Evolutionary conservation across 2,888 invertebrate species (phyloP), one percentile per base, ranked within the genome.

Genomic region (Eilema caniola): DNA sequence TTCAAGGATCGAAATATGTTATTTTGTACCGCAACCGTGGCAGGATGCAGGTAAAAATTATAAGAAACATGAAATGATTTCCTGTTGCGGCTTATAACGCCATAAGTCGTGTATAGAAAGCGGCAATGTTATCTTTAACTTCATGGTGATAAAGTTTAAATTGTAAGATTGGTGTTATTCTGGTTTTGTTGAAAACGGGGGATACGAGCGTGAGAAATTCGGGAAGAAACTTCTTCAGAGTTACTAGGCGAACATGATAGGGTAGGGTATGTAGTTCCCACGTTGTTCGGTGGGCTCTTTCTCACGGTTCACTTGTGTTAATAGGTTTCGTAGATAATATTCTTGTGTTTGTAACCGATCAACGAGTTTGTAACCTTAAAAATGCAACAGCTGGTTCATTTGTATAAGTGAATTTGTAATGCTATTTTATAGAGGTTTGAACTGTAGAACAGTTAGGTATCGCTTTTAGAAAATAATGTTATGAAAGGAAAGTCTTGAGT

Each of bases 191-290:
- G 90, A 90, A 91, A 92, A 91, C 88, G 86, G 83, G 89, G 89
- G 88, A 89, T 89, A 87, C 82, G 89, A 95, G 89, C 95, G 95
- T 95, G 95, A 95, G 95, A 95, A 95, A 93, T 94, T 94, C 93
- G 92, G 94, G 94, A 94, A 93, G 90, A 90, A 93, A 94, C 92
- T 92, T 93, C 94, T 95, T 94, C 92, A 87, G 85, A 85, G 79
- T 70, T 92, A 95, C 94, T 85, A 94, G 95, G 95, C 85, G 71
- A 69, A 68, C 89, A 95, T 90, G 81, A 76, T 74, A 10, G 68
- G 64, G 41, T 66, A 86, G 84, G 89, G 90, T 81, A 75, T 85
- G 41, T 70, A 66, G 84, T 92, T 92, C 93, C 89, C 93, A 92
- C 92, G 92, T 82, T 86, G 70, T 77, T 84, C 80, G 76, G 56